phyloP scores from a whole-genome alignment of 2,113 vertebrate species.

The Hippocampus guttulatus region DNA sequence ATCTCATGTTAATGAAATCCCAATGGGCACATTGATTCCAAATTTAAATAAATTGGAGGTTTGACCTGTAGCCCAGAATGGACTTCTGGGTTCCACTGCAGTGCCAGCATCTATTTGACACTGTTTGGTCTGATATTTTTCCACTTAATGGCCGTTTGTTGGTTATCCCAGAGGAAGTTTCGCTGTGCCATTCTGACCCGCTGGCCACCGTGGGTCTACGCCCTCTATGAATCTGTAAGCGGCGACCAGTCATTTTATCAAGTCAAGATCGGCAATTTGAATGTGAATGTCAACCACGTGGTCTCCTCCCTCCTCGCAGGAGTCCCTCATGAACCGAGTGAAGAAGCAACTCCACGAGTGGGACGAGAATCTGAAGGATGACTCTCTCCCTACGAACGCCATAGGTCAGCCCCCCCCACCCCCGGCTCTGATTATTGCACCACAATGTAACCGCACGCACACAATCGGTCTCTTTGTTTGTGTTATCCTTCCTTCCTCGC shows the following conservation, averaged over 20 bases:
- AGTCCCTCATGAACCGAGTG: constrained; percentile 94
- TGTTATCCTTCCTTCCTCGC: constrained; percentile 12
- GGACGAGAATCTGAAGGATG: constrained; percentile 97
- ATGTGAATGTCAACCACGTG: constrained; percentile 21
- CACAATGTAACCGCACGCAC: constrained; percentile 1
- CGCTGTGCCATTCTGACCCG: constrained; percentile 90
- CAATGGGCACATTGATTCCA: no score
- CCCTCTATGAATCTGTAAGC: constrained; percentile 93
- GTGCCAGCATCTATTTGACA: neutral
- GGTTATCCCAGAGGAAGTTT: constrained; percentile 84
- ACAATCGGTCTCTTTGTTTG: constrained; percentile 4
- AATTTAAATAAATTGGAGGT: no score
- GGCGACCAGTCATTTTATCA: neutral
- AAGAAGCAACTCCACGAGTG: constrained; percentile 94
- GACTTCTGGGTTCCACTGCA: neutral
- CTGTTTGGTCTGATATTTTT: neutral
- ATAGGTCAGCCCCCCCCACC: constrained; percentile 74
- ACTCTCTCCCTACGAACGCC: constrained; percentile 90
- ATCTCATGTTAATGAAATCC: no score
- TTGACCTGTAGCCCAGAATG: neutral
- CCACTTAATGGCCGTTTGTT: constrained; percentile 4
- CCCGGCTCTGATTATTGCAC: constrained; percentile 26
- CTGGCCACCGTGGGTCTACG: constrained; percentile 96
- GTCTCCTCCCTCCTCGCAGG: constrained; percentile 67
- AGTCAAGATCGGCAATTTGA: neutral